Percentiles rank a stretch among this genome's conserved stretches.
Conservation (phyloP, 2,888 invertebrate genomes). For the Schrankia costaestrigalis region DNA sequence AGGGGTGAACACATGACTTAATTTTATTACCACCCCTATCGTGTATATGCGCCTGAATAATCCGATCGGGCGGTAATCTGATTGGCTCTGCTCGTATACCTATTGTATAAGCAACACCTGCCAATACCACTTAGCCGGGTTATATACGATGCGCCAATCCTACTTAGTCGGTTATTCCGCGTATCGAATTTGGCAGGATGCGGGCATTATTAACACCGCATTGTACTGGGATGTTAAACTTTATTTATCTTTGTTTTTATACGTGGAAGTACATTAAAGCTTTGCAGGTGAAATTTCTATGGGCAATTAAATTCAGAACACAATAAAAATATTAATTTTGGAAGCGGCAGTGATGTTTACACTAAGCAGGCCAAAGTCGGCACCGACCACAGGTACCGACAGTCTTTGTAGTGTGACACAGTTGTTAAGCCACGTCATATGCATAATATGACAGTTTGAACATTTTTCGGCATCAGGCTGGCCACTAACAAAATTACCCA, state of each 20-base stretch:
- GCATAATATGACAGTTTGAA: too few species aligned
- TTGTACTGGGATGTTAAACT: constrained; percentile 12
- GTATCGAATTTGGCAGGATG: constrained; percentile 16
- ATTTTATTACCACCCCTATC: constrained; percentile 10
- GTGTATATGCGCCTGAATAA: constrained; percentile 19
- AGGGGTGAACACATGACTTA: constrained; percentile 1
- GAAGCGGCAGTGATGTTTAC: too few species aligned
- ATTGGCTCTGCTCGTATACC: constrained; percentile 16
- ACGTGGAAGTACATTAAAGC: too few species aligned
- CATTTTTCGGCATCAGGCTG: too few species aligned
- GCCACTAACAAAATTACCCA: too few species aligned
- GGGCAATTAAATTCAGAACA: too few species aligned
- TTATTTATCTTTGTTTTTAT: constrained; percentile 15
- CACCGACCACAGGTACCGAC: too few species aligned
- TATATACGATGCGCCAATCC: constrained; percentile 27
- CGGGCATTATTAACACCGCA: constrained; percentile 14
- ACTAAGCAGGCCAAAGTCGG: too few species aligned
- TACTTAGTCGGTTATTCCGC: constrained; percentile 9
- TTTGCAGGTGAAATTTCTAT: too few species aligned
- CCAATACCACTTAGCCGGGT: constrained; percentile 28
- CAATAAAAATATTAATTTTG: too few species aligned
- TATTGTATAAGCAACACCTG: constrained; percentile 21
- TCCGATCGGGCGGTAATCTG: constrained; percentile 30
- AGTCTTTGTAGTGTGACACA: too few species aligned
- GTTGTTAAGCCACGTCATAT: too few species aligned